These are phyloP conservation scores for Thunnus maccoyii DNA, from an alignment of 2,113 vertebrate genomes.

Conservation along the genomic window DNA sequence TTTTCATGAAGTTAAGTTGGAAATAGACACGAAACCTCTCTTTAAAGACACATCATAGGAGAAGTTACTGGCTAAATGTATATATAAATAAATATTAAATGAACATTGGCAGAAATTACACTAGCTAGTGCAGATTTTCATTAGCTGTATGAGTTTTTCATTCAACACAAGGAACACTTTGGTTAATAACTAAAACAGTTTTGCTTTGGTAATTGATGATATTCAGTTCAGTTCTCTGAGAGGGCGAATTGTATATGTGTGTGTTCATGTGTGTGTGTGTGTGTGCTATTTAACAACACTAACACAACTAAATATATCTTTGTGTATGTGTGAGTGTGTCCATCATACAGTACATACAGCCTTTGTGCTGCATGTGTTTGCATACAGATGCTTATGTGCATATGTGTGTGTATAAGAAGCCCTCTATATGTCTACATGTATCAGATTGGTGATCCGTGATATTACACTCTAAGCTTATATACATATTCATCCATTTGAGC, in stretches of 20 bases:
- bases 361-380: constrained; percentile 48
- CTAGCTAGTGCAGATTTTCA: neutral
- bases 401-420: constrained; percentile 41
- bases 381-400: constrained; percentile 33
- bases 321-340: neutral
- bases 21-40: neutral
- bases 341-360: neutral
- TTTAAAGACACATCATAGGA: neutral
- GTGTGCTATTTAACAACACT: neutral
- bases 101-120: constrained; percentile 8
- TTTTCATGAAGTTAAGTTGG: neutral
- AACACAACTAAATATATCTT: neutral
- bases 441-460: constrained; percentile 71
- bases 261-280: neutral
- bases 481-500: constrained; percentile 61
- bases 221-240: constrained; percentile 19
- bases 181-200: constrained; percentile 26
- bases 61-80: neutral
- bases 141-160: constrained; percentile 9
- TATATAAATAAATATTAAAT: too few species aligned
- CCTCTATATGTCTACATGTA: constrained; percentile 64
- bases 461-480: constrained; percentile 70
- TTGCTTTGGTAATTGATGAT: constrained; percentile 13
- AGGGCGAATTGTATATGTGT: neutral
- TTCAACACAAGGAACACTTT: constrained; percentile 15